Conservation (phyloP, 2,888 invertebrate species). For the Trichopria drosophilae region DNA sequence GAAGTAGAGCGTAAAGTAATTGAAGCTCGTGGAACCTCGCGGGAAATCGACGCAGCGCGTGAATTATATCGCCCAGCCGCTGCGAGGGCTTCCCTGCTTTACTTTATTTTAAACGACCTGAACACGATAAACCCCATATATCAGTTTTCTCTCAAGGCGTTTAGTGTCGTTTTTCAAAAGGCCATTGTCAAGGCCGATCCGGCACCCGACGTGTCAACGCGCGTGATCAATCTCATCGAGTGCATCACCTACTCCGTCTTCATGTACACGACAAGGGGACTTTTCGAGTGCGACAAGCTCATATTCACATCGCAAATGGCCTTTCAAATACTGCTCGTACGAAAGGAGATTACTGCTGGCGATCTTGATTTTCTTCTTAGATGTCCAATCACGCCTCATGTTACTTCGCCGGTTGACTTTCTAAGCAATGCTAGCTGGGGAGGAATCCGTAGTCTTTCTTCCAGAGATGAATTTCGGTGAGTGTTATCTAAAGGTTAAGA, state of each 20-base stretch:
- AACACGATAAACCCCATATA: conserved; percentile 97
- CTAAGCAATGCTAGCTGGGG: conserved; percentile 92
- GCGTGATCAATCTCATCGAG: conserved; percentile 89
- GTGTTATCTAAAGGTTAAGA: too few species aligned
- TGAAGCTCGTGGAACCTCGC: conserved; percentile 90
- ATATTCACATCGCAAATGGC: conserved; percentile 97
- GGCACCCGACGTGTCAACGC: conserved; percentile 73
- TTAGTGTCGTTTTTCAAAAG: conserved; percentile 96
- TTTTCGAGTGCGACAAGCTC: conserved; percentile 95
- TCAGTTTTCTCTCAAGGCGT: conserved; percentile 95
- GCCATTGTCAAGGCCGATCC: conserved; percentile 88
- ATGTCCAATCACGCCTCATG: conserved; percentile 89
- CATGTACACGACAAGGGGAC: conserved; percentile 89
- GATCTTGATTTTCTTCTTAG: conserved; percentile 91
- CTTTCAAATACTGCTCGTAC: conserved; percentile 86
- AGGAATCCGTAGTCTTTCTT: conserved; percentile 86
- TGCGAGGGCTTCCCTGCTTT: conserved; percentile 87
- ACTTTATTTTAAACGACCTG: conserved; percentile 93
- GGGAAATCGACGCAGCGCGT: conserved; percentile 89
- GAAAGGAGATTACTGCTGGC: conserved; percentile 79
- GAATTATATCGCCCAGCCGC: conserved; percentile 88
- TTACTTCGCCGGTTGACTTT: conserved; percentile 93
- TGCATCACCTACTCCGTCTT: conserved; percentile 94
- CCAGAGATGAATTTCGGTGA: conserved; percentile 83
- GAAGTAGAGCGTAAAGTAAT: conserved; percentile 92